Conservation (phyloP, 1,140 invertebrate species). For the Nylanderia fulva region DNA sequence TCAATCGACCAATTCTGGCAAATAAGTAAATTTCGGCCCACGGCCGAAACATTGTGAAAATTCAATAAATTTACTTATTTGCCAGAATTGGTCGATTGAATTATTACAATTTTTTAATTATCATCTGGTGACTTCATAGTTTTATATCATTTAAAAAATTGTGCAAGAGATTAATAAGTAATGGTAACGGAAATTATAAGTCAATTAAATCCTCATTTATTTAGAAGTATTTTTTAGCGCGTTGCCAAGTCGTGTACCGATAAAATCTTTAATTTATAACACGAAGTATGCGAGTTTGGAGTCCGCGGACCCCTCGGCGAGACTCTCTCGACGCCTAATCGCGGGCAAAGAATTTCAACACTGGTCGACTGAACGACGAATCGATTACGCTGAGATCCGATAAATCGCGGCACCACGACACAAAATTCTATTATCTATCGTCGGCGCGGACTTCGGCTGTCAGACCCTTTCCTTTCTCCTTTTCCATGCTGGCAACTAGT, state of each 20-base stretch:
- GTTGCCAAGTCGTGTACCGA: slow-evolving; percentile 56
- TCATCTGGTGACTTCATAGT: too few relatives aligned
- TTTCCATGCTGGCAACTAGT: slow-evolving; percentile 31
- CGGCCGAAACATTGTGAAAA: too few relatives aligned
- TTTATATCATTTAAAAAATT: not conserved
- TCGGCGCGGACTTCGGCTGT: slow-evolving; percentile 31
- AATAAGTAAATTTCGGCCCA: too few relatives aligned
- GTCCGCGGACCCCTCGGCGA: slow-evolving; percentile 17
- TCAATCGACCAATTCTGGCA: too few relatives aligned
- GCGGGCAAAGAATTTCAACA: slow-evolving; percentile 49
- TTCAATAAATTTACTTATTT: too few relatives aligned
- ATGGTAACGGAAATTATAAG: slow-evolving; percentile 18
- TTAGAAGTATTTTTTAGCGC: slow-evolving; percentile 55
- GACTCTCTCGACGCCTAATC: slow-evolving; percentile 34
- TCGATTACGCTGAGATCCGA: slow-evolving; percentile 60
- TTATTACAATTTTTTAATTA: too few relatives aligned
- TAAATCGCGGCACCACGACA: slow-evolving; percentile 56
- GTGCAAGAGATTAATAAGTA: not conserved
- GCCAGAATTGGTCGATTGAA: too few relatives aligned
- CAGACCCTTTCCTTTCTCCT: slow-evolving; percentile 48
- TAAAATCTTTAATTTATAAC: slow-evolving; percentile 68
- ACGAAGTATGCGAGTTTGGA: slow-evolving; percentile 49
- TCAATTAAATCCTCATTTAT: slow-evolving; percentile 37
- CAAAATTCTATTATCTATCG: slow-evolving; percentile 54
- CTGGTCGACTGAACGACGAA: slow-evolving; percentile 47